A percentile compares a stretch with the other conserved stretches of the same genome.
phyloP scores from a whole-genome alignment of 2,888 invertebrate genomes.

The Phytoseiulus persimilis region DNA sequence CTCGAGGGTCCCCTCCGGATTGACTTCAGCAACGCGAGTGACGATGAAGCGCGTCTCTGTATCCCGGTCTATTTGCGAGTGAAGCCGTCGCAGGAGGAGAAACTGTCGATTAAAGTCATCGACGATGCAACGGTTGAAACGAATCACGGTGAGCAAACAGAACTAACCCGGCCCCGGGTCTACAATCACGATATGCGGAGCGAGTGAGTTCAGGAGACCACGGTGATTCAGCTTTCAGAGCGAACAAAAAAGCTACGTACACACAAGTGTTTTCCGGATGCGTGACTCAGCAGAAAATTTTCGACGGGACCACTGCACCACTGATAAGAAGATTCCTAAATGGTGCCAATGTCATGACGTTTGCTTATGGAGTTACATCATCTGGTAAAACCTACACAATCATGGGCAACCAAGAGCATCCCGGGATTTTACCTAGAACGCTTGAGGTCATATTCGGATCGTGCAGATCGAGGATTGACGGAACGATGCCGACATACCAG shows the following conservation, averaged over 20 bases:
- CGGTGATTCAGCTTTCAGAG: not conserved
- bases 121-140: conserved; percentile 11
- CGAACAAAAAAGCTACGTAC: conserved; percentile 6
- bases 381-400: conserved; percentile 27
- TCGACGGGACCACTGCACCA: not conserved
- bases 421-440: conserved; percentile 1
- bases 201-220: too few relatives aligned
- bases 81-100: conserved; percentile 6
- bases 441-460: not conserved
- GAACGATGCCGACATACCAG: not conserved
- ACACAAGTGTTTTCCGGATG: not conserved
- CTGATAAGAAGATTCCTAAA: not conserved
- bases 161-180: not conserved
- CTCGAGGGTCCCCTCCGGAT: conserved; percentile 9
- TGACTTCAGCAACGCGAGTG: not conserved
- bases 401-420: not conserved
- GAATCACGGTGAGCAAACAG: not conserved
- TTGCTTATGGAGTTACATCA: conserved; percentile 11
- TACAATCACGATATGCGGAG: too few relatives aligned
- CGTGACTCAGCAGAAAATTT: conserved; percentile 16
- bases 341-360: conserved; percentile 28
- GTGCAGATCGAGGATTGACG: not conserved
- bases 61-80: conserved; percentile 21
- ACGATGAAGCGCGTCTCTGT: not conserved
- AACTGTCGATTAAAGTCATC: conserved; percentile 16